phyloP scores from a whole-genome alignment of 1,140 invertebrate genomes.

The Brachionus plicatilis region DNA sequence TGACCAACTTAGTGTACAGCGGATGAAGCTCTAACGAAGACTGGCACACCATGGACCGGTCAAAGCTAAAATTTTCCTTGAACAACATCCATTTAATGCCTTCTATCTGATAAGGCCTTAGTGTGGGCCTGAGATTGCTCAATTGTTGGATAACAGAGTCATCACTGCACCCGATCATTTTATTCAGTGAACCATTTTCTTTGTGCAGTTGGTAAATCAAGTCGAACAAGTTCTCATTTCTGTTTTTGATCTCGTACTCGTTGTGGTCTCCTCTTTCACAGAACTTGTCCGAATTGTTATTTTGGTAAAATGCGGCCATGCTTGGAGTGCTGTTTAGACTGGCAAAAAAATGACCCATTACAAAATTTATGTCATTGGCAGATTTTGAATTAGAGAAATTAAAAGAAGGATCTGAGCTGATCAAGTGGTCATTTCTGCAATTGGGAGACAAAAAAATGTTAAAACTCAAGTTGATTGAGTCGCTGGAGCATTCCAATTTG shows the following conservation, averaged over 20 bases:
- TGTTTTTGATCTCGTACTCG: neutral
- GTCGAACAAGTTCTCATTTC: conserved; percentile 16
- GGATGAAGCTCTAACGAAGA: neutral
- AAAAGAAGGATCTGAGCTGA: neutral
- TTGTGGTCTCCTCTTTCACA: neutral
- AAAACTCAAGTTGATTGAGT: neutral
- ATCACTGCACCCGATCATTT: neutral
- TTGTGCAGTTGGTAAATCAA: conserved; percentile 7
- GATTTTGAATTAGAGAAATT: neutral
- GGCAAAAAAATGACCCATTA: neutral
- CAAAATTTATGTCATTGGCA: neutral
- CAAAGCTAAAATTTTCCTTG: conserved; percentile 23
- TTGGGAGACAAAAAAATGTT: neutral
- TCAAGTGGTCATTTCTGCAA: neutral
- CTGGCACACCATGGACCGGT: neutral
- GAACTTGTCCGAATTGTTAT: neutral
- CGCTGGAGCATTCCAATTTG: neutral
- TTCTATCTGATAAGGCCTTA: conserved; percentile 9
- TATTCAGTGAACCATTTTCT: neutral
- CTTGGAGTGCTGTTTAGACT: neutral
- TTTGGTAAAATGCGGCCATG: neutral
- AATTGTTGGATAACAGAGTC: neutral
- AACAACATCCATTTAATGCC: conserved; percentile 28
- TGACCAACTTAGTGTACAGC: neutral
- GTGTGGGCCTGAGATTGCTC: neutral